These are phyloP conservation scores for Monochamus saltuarius DNA, from an alignment of 1,140 invertebrate genomes.

Conservation along the genomic window DNA sequence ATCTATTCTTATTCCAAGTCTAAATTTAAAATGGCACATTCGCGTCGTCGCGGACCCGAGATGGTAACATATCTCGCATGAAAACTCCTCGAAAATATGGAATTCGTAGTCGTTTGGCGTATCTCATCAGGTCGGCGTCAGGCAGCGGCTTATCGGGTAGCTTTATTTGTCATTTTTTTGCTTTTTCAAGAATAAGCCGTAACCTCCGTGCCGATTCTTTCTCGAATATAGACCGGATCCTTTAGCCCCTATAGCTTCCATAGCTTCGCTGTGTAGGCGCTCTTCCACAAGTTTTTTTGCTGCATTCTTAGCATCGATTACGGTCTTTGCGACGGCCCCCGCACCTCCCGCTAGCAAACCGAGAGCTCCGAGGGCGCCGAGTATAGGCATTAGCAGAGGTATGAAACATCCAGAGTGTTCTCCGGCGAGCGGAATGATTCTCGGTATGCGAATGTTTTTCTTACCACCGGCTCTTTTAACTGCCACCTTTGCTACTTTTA, in stretches of 20 bases:
- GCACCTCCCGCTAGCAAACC: neutral
- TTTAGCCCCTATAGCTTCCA: neutral
- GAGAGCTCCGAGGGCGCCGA: neutral
- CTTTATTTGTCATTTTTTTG: constrained; percentile 4
- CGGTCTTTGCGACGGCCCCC: neutral
- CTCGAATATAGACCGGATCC: constrained; percentile 3
- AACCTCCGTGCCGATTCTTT: constrained; percentile 15
- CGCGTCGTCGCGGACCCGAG: constrained; percentile 16
- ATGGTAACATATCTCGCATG: constrained; percentile 7
- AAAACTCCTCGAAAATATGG: constrained; percentile 14
- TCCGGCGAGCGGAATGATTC: neutral
- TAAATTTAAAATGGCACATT: constrained; percentile 12
- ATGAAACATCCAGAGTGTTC: neutral
- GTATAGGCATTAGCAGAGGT: neutral
- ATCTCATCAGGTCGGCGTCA: neutral
- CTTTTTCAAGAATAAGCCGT: constrained; percentile 3
- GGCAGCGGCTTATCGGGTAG: constrained; percentile 6
- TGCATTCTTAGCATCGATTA: neutral
- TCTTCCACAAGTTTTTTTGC: constrained; percentile 4
- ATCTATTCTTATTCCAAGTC: neutral
- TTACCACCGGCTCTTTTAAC: constrained; percentile 2
- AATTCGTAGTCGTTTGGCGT: constrained; percentile 1
- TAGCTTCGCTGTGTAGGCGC: neutral
- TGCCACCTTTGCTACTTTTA: neutral
- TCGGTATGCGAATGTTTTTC: neutral